Evolutionary conservation across 1,140 invertebrate genomes (phyloP).

Genomic region (Phenacoccus solenopsis): DNA sequence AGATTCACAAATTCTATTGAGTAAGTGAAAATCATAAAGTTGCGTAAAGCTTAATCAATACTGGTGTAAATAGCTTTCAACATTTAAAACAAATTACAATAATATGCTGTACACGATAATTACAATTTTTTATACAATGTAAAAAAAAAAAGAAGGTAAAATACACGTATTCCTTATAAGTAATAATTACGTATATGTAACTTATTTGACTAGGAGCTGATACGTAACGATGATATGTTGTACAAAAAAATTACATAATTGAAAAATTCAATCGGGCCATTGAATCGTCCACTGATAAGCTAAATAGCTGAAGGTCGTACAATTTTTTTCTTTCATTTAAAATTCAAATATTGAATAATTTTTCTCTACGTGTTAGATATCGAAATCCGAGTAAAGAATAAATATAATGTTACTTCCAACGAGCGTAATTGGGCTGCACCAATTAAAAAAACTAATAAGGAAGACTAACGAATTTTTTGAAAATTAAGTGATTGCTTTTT

Average conservation of each 20-base stretch:
- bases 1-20: not conserved
- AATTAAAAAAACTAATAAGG: too few species aligned
- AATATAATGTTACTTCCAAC: too few species aligned
- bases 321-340: too few species aligned
- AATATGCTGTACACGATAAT: not conserved
- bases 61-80: constrained; percentile 13
- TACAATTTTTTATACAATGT: not conserved
- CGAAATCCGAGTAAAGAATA: too few species aligned
- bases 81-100: constrained; percentile 9
- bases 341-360: too few species aligned
- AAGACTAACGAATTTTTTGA: too few species aligned
- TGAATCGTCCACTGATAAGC: too few species aligned
- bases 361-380: too few species aligned
- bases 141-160: not conserved
- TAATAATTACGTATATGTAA: constrained; percentile 11
- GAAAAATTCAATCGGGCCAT: constrained; percentile 1
- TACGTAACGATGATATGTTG: constrained; percentile 5
- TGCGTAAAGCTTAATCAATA: constrained; percentile 3
- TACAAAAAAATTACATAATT: not conserved
- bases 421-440: too few species aligned
- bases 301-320: too few species aligned
- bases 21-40: constrained; percentile 5
- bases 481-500: too few species aligned
- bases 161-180: not conserved
- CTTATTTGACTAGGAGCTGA: constrained; percentile 10